Percentiles rank a stretch among this genome's conserved stretches.
phyloP scores from a whole-genome alignment of 1,140 invertebrate species.

The Trissolcus basalis region DNA sequence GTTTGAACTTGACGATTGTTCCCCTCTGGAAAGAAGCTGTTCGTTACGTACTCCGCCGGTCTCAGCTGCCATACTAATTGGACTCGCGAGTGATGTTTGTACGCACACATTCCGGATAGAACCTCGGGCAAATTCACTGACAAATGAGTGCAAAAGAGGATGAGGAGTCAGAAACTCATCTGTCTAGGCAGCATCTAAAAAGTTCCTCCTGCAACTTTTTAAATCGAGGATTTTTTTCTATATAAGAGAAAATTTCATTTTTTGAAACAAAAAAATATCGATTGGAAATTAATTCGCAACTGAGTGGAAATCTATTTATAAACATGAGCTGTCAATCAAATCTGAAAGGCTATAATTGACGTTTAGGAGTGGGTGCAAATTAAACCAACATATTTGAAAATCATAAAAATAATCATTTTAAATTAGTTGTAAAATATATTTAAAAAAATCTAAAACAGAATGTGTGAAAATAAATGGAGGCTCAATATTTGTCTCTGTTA shows the following conservation, averaged over 20 bases:
- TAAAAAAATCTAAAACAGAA: slow-evolving; percentile 15
- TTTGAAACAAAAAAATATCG: too few species aligned
- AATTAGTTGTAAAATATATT: not conserved
- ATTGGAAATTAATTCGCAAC: not conserved
- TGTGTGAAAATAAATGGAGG: too few species aligned
- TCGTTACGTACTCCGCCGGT: slow-evolving; percentile 53
- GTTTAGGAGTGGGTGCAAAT: not conserved
- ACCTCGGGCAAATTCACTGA: slow-evolving; percentile 58
- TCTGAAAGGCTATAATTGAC: slow-evolving; percentile 5
- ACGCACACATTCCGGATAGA: slow-evolving; percentile 53
- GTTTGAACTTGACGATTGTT: slow-evolving; percentile 51
- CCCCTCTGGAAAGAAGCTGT: slow-evolving; percentile 54
- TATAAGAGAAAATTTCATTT: too few species aligned
- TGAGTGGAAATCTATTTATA: slow-evolving; percentile 18
- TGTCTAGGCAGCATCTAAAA: too few species aligned
- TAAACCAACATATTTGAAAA: too few species aligned
- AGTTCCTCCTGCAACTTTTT: slow-evolving; percentile 16
- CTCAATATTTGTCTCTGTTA: too few species aligned
- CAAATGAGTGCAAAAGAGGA: slow-evolving; percentile 55
- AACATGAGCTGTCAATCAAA: slow-evolving; percentile 31
- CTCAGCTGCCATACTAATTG: slow-evolving; percentile 58
- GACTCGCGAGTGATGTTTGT: slow-evolving; percentile 55
- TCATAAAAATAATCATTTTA: not conserved
- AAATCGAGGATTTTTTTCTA: too few species aligned
- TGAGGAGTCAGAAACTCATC: slow-evolving; percentile 32